Base-by-base conservation (phyloP, 2,888 invertebrate species). In the Rhimphoctona megacephalus region DNA sequence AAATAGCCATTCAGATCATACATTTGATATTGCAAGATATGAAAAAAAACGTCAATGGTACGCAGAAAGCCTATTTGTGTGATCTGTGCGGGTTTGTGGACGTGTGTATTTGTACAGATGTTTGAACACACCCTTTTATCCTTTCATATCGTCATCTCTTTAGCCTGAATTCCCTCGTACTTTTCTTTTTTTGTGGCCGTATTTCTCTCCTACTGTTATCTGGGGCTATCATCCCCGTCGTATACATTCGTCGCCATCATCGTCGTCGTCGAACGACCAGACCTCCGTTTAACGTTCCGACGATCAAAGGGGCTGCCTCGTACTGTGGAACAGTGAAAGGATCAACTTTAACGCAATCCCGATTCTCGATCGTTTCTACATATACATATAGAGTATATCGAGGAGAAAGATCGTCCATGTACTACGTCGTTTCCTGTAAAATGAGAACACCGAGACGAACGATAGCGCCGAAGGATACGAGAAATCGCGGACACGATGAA, bases 361-460 rank as follows among this genome's bases (percentile, higher is more conserved):
- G 74, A 80, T 85, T 81, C 64, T 70, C 70, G 57, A 76, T 81
- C 49, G 64, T 76, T 76, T 49, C 81, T 49, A 49, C 69, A 69
- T 80, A 49, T 46, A 49, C 25, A 25, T 30, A 4, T 33, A 43
- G 25, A 36, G 43, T 57, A 49, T 49, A 72, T 22, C n/a, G 66
- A 67, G 79, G 33, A 30, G 72, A 36, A 54, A 64, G 72, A 22
- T 43, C 69, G 67, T 80, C 67, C 67, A n/a, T 43, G 73, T 54
- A 79, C 39, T 57, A 57, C 46, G 67, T 69, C 79, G 73, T 73
- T 79, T 43, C 36, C 43, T 66, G 54, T 52, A 67, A 33, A 25
- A 73, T 46, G 46, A 39, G 64, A 14, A 64, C 43, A 72, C 33
- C 22, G 52, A 22, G 52, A 17, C 14, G 52, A 22, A 39, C 8